Evolutionary conservation across 2,888 invertebrate genomes (phyloP), one percentile per base, ranked within the genome.

Genomic region (Platycheirus albimanus): DNA sequence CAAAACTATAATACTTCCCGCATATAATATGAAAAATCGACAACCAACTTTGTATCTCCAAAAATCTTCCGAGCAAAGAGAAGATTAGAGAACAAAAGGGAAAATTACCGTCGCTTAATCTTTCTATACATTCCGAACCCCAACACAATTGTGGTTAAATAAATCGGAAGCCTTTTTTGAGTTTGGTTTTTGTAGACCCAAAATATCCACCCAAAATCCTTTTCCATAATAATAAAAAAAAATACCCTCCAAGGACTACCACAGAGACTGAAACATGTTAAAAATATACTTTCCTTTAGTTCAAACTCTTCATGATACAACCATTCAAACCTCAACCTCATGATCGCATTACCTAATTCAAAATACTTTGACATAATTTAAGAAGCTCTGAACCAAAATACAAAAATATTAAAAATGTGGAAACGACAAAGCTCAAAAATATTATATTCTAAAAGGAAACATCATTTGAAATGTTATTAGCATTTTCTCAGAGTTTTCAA

Each of bases 401-500:
- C 0, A 30, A 30, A 43, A 7, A 15, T 0, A 24, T 28, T 13
- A 30, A 24, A 52, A 13, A 38, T n/a, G 15, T 61, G 38, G 49
- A 36, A 13, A 33, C 33, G 38, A 52, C 28, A 51, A 30, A 41
- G 47, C 63, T 69, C 75, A n/a, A n/a, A n/a, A n/a, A 56, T 70
- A 69, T 38, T 41, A 56, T 58, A 81, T 61, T 76, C 70, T 7
- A 58, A 66, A 71, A 30, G 70, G 64, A 71, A 71, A 71, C 61
- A 77, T 52, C 45, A 81, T 81, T 77, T 71, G 61, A 71, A 77
- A 77, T 77, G 76, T 71, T 52, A 81, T 81, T 71, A 66, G 33
- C 77, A 77, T 71, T 52, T 63, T 45, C 66, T 61, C 61, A 15
- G 64, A 64, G 38, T 56, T 64, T 71, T 69, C 64, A 64, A 75